Evolutionary conservation across 1,140 invertebrate species (phyloP), one percentile per base, ranked within the genome.

Genomic region (Brachionus koreanus): DNA sequence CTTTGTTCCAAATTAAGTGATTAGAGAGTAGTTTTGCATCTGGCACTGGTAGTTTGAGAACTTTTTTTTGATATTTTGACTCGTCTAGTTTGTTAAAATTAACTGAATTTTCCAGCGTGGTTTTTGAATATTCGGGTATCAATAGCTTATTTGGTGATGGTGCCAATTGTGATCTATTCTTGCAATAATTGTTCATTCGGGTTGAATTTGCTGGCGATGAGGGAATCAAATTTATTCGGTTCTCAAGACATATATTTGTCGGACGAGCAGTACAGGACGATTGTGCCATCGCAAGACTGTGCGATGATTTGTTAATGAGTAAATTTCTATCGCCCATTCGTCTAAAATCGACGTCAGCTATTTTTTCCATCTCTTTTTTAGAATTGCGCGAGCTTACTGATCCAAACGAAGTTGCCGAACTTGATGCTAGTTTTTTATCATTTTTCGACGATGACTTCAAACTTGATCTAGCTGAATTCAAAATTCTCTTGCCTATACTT

Each of bases 1-100:
- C n/a, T 79, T 61, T 79, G 33, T 79, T 79, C 76, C 76, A 79
- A 25, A 65, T 33, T 13, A 79, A 65, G 25, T 79, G 76, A 43
- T 79, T 79, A 0, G 76, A 12, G 12, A 79, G 57, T 6, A 79
- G 76, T 12, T 79, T 79, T n/a, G 69, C 39, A n/a, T 74, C 69
- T 29, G 69, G 9, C 12, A 74, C 69, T 25, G 69, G 69, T 0
- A 46, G 25, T 12, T 74, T 74, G 0, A 74, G 13, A 39, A 46
- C 19, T 74, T 74, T 74, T 74, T 25, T 74, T 46, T 74, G 69
- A 23, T 74, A 74, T 33, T 46, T 74, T 1, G 33, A 16, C 35
- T 69, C 65, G 29, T 69, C 65, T 6, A 69, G n/a, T 9, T 69
- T 69, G 29, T 33, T 43, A 69, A 69, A 69, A 39, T 69, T 69